Percentiles rank a stretch among this genome's conserved stretches.
These are phyloP conservation scores for Melanotaenia boesemani DNA, from an alignment of 2,797 vertebrate genomes.

Conservation along the genomic window DNA sequence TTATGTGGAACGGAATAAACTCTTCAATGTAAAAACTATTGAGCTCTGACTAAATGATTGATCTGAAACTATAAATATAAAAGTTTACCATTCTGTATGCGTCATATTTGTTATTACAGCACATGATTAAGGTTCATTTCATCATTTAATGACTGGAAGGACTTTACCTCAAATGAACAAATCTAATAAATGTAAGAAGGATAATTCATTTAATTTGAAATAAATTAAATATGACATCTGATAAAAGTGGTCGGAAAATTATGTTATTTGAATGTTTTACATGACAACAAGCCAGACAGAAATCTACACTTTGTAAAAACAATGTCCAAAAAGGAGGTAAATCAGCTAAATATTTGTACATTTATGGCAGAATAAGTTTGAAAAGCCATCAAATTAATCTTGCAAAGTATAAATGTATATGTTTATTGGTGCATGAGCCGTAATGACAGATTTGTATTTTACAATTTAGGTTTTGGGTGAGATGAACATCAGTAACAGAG, in stretches of 20 bases:
- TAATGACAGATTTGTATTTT: neutral
- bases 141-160: neutral
- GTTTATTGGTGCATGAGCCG: too few relatives aligned
- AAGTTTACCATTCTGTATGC: too few relatives aligned
- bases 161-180: neutral
- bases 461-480: neutral
- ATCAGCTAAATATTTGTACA: too few relatives aligned
- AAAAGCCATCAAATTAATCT: too few relatives aligned
- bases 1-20: constrained; percentile 5
- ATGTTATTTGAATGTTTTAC: too few relatives aligned
- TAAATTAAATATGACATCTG: neutral
- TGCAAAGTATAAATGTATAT: neutral
- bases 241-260: neutral
- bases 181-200: neutral
- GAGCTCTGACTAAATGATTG: neutral
- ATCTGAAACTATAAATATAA: too few relatives aligned
- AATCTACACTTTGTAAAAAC: too few relatives aligned
- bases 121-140: neutral
- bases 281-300: too few relatives aligned
- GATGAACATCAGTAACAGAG: neutral
- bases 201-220: neutral
- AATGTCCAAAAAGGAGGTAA: too few relatives aligned
- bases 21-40: neutral
- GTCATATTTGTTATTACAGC: too few relatives aligned
- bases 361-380: too few relatives aligned